Evolutionary conservation across 2,888 invertebrate genomes (phyloP).

Genomic region (Agrilus cyanescens): DNA sequence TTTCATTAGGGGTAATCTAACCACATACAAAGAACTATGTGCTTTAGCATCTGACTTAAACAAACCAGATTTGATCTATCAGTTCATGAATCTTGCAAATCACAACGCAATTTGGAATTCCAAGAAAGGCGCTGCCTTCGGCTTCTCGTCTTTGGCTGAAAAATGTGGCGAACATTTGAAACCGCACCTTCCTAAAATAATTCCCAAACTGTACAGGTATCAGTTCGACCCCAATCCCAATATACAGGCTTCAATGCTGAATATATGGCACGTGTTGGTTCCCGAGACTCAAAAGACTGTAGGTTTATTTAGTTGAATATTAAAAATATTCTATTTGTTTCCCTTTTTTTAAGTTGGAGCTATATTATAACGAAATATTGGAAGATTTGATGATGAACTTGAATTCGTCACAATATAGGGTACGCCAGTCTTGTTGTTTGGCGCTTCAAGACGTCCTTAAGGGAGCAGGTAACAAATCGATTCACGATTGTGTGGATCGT

Average conservation of each 20-base stretch:
- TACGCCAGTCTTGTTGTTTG: conserved; percentile 81
- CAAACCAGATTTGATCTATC: conserved; percentile 89
- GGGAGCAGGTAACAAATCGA: conserved; percentile 37
- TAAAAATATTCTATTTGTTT: conserved; percentile 26
- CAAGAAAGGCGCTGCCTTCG: conserved; percentile 89
- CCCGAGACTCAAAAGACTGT: conserved; percentile 75
- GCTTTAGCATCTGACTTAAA: conserved; percentile 87
- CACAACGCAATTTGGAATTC: conserved; percentile 93
- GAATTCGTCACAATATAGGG: conserved; percentile 76
- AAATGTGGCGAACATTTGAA: conserved; percentile 75
- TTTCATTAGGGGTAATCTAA: conserved; percentile 66
- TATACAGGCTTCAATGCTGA: conserved; percentile 85
- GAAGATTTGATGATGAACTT: conserved; percentile 70
- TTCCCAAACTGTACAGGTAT: conserved; percentile 80
- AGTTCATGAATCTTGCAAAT: conserved; percentile 92
- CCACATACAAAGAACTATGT: conserved; percentile 91
- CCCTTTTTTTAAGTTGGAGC: conserved; percentile 56
- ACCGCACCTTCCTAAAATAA: conserved; percentile 70
- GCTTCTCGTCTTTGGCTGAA: conserved; percentile 75
- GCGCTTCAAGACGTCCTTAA: conserved; percentile 77
- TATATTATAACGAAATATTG: conserved; percentile 69
- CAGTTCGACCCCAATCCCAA: conserved; percentile 89
- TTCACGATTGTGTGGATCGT: conserved; percentile 30
- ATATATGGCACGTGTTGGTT: conserved; percentile 88
- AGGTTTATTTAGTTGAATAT: conserved; percentile 20